Evolutionary conservation across 2,888 invertebrate genomes (phyloP), one percentile per base, ranked within the genome.

Genomic region (Hirtodrosophila confusa): DNA sequence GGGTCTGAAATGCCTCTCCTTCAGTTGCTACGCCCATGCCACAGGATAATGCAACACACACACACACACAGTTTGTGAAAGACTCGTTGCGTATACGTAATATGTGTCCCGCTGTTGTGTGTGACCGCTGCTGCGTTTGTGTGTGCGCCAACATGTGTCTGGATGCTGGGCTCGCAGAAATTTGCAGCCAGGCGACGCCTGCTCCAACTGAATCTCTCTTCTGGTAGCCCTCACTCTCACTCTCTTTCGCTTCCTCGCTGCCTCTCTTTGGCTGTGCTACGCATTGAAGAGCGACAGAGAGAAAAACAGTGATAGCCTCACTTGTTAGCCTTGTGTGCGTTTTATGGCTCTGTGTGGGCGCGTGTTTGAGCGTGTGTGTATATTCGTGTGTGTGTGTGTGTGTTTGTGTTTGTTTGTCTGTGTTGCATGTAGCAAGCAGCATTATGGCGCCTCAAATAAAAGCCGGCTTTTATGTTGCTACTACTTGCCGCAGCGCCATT

Each of bases 401-500:
- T 41, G 50, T 41, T 27, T 56, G 23, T 51, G 44, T 50, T 37
- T 61, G 49, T 45, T 41, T 33, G 8, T 31, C 33, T 54, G 58
- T 78, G 76, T 80, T 80, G 78, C 77, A 84, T 86, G 78, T 80
- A 77, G 77, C 86, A 84, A 77, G 77, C 82, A 84, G 80, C 72
- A 84, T 84, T 77, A 84, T 86, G 84, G 72, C 77, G 82, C 86
- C 80, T 76, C 78, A 69, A 61, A 84, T 86, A 84, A 86, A 84
- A 68, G 80, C 80, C 82, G 75, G 84, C 75, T 72, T 83, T 83
- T 70, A 70, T 82, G 69, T 55, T 63, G 54, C 47, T 40, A 31
- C 62, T 50, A 5, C 64, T 31, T 49, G 50, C 49, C 51, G 24
- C 50, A 39, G 23, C 50, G 39, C 47, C 36, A 53, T 45, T 50